These are phyloP conservation scores for Deroplatys truncata DNA, from an alignment of 2,888 invertebrate species.

Conservation along the genomic window DNA sequence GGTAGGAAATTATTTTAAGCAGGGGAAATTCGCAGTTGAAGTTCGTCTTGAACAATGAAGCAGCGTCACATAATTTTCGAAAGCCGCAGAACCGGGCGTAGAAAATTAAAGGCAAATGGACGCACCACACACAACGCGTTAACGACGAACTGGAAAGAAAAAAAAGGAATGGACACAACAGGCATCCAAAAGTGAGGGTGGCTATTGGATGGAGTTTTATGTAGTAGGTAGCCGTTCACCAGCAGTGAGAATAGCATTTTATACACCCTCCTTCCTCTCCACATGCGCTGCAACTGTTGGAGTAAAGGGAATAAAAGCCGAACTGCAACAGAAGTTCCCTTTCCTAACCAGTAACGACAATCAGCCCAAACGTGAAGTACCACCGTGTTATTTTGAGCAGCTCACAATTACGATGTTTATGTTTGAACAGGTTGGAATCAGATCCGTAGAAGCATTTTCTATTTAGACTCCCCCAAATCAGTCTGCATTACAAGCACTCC, in stretches of 20 bases:
- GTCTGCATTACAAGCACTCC: too few species aligned
- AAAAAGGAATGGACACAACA: neutral
- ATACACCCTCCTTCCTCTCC: neutral
- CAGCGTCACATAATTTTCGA: neutral
- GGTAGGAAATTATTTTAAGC: neutral
- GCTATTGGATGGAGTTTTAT: neutral
- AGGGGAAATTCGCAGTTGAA: neutral
- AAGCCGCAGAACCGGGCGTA: neutral
- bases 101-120: neutral
- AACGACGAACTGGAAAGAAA: neutral
- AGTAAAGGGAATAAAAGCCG: neutral
- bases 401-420: neutral
- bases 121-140: neutral
- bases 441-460: too few species aligned
- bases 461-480: too few species aligned
- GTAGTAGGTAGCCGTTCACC: neutral
- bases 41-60: neutral
- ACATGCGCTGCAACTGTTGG: neutral
- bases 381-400: neutral
- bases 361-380: neutral
- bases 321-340: neutral
- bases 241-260: neutral
- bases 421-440: neutral
- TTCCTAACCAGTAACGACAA: neutral
- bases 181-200: neutral